Conservation (phyloP, 2,888 invertebrate genomes). For the Andrena chrysosceles region DNA sequence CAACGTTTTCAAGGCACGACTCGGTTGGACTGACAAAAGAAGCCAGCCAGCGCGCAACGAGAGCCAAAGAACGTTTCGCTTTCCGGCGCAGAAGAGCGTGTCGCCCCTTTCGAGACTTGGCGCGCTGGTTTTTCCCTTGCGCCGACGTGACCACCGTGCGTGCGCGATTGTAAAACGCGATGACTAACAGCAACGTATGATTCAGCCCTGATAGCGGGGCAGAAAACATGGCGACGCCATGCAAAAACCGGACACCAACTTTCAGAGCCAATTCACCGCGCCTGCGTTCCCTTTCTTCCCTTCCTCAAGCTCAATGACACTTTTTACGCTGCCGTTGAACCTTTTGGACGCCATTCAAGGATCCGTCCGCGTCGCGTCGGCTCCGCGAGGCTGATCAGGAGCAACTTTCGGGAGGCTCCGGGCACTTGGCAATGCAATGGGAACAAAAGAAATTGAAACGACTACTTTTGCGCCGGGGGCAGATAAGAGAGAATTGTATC, state of each 20-base stretch:
- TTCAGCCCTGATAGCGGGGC: constrained; percentile 56
- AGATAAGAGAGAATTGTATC: too few species aligned
- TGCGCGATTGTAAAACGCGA: constrained; percentile 61
- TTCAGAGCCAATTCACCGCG: constrained; percentile 47
- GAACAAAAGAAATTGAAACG: not conserved
- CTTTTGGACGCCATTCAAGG: not conserved
- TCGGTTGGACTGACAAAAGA: constrained; percentile 58
- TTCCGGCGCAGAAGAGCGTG: constrained; percentile 82
- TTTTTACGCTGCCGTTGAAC: not conserved
- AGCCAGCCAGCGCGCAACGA: constrained; percentile 46
- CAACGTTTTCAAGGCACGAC: constrained; percentile 45
- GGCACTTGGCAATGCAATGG: not conserved
- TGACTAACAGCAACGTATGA: constrained; percentile 60
- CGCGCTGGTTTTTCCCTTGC: constrained; percentile 56
- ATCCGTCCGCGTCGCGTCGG: not conserved
- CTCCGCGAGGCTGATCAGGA: too few species aligned
- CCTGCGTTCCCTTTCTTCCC: constrained; percentile 19
- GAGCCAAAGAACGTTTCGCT: constrained; percentile 77
- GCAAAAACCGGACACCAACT: constrained; percentile 46
- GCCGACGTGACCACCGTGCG: constrained; percentile 50
- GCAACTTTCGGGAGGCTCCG: not conserved
- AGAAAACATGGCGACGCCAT: constrained; percentile 48
- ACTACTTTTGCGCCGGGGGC: too few species aligned
- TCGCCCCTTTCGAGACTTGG: constrained; percentile 69
- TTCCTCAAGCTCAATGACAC: constrained; percentile 44